Conservation (phyloP, 2,888 invertebrate species). For the Cinara cedri region DNA sequence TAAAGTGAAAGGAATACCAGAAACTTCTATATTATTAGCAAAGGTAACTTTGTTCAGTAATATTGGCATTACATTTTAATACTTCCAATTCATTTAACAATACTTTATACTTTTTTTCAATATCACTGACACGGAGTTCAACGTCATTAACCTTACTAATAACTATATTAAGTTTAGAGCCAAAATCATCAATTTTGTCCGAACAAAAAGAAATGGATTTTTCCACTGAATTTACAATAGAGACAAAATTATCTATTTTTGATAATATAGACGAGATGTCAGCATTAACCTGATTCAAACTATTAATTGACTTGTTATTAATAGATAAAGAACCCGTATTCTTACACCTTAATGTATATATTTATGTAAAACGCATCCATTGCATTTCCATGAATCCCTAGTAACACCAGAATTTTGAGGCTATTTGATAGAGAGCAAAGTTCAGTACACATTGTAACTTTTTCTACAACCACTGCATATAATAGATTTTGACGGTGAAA, state of each 20-base stretch:
- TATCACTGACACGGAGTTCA: not conserved
- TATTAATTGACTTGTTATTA: not conserved
- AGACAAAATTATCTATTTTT: not conserved
- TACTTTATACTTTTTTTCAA: not conserved
- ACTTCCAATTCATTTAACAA: not conserved
- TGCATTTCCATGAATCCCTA: not conserved
- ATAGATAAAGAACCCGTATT: not conserved
- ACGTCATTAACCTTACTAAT: not conserved
- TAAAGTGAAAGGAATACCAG: too few species aligned
- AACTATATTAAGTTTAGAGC: not conserved
- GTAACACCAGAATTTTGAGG: not conserved
- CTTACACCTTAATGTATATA: not conserved
- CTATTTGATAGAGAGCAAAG: not conserved
- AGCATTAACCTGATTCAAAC: not conserved
- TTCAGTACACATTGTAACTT: not conserved
- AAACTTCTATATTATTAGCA: too few species aligned
- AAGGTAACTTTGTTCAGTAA: not conserved
- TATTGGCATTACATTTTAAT: not conserved
- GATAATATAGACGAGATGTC: not conserved
- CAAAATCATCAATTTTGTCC: not conserved
- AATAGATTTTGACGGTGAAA: not conserved
- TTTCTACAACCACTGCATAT: not conserved
- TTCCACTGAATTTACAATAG: not conserved
- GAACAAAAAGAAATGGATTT: not conserved
- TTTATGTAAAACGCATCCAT: not conserved